A percentile compares a stretch with the other conserved stretches of the same genome.
phyloP scores from a whole-genome alignment of 2,113 vertebrate genomes.

The Ammospiza nelsoni region DNA sequence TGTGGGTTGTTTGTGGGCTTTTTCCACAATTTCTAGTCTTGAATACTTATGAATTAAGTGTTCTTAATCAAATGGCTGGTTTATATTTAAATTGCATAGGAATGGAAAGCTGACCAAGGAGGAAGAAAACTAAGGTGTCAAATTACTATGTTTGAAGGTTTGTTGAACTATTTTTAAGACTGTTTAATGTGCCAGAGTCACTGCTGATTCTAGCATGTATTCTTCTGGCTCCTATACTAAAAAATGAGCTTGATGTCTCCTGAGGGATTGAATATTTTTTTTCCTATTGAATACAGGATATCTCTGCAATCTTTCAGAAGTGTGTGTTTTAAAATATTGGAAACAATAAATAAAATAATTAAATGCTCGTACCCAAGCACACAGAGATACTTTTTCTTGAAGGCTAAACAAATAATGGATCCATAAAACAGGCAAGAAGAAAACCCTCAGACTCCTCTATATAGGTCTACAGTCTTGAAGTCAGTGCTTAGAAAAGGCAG shows the following conservation, averaged over 20 bases:
- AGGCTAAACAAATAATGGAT: not conserved
- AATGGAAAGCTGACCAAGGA: not conserved
- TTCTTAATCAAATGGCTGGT: not conserved
- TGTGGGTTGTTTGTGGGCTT: not conserved
- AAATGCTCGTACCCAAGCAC: not conserved
- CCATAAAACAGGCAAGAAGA: not conserved
- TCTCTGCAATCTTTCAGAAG: not conserved
- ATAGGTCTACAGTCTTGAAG: not conserved
- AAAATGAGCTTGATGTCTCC: not conserved
- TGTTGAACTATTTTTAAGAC: not conserved
- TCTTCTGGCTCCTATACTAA: not conserved
- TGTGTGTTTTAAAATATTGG: not conserved
- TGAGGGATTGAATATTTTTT: not conserved
- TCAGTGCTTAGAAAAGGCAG: not conserved
- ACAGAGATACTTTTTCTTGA: not conserved
- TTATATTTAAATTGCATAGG: not conserved
- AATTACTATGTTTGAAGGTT: not conserved
- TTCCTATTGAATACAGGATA: not conserved
- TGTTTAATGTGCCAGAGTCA: not conserved
- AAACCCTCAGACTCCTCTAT: not conserved
- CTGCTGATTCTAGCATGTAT: not conserved
- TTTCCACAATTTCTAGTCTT: not conserved
- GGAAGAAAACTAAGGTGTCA: not conserved
- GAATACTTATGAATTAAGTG: not conserved
- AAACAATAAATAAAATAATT: not conserved